These are phyloP conservation scores for Cheilosia scutellata DNA, from an alignment of 2,888 invertebrate species.

Conservation along the genomic window DNA sequence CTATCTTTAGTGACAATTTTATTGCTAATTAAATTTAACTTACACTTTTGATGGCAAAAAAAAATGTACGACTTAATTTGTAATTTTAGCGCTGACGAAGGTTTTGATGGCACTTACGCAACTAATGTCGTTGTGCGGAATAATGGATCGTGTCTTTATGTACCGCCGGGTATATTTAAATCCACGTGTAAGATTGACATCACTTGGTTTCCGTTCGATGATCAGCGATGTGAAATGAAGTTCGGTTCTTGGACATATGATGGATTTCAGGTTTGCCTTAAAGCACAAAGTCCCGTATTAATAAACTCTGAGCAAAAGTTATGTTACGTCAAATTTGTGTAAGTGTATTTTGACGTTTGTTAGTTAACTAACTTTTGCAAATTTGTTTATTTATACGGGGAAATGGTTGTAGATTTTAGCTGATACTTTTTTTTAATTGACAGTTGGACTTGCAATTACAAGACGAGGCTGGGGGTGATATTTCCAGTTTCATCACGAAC, in stretches of 20 bases:
- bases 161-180: constrained; percentile 99
- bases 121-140: constrained; percentile 98
- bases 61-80: too few relatives aligned
- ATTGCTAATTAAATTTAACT: neutral
- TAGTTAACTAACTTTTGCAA: too few relatives aligned
- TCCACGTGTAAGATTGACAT: constrained; percentile 99
- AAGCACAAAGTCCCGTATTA: too few relatives aligned
- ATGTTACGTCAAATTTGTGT: neutral
- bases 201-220: constrained; percentile 99
- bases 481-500: constrained; percentile 98
- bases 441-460: constrained; percentile 97
- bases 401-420: neutral
- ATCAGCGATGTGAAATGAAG: constrained; percentile 99
- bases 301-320: neutral
- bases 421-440: constrained; percentile 79
- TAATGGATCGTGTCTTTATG: constrained; percentile 97
- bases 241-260: constrained; percentile 99
- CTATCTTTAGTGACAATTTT: neutral
- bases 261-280: constrained; percentile 91
- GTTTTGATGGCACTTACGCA: constrained; percentile 99
- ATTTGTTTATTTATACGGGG: too few relatives aligned
- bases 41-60: too few relatives aligned
- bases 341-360: neutral
- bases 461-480: constrained; percentile 96
- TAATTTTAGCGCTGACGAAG: constrained; percentile 95